phyloP scores from a whole-genome alignment of 2,113 vertebrate species.

The Heloderma charlesbogerti region DNA sequence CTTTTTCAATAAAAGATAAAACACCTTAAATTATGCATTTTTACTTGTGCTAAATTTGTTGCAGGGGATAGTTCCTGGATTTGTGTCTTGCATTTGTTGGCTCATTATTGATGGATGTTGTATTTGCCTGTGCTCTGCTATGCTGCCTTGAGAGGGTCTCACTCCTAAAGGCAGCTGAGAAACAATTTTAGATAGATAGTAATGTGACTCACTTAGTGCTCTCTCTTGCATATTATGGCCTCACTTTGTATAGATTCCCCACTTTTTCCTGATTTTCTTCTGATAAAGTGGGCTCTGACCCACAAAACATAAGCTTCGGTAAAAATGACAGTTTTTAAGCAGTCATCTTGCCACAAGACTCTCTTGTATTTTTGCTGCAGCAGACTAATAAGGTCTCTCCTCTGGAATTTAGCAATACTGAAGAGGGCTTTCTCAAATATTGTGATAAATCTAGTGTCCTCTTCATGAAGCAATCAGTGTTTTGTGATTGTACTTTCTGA shows the following conservation, averaged over 20 bases:
- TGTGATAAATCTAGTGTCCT: neutral
- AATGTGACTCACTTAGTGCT: neutral
- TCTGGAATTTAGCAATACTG: neutral
- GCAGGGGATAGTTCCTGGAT: neutral
- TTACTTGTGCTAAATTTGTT: neutral
- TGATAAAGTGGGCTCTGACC: neutral
- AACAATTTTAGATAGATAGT: neutral
- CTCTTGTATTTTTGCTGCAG: neutral
- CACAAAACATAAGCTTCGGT: neutral
- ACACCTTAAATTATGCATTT: neutral
- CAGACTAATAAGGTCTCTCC: neutral
- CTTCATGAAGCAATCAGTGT: constrained; percentile 7
- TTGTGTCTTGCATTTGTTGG: neutral
- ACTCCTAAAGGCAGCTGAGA: no score
- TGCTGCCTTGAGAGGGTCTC: no score
- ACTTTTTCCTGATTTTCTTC: neutral
- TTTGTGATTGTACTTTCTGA: constrained; percentile 35
- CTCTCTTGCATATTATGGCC: neutral
- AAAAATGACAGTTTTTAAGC: neutral
- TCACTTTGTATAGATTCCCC: neutral
- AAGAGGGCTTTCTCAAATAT: neutral
- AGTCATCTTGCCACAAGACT: neutral
- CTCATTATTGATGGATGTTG: neutral
- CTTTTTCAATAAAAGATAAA: constrained; percentile 13
- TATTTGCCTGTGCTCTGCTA: neutral